Evolutionary conservation across 1,140 invertebrate species (phyloP).

Genomic region (Leptinotarsa texana): DNA sequence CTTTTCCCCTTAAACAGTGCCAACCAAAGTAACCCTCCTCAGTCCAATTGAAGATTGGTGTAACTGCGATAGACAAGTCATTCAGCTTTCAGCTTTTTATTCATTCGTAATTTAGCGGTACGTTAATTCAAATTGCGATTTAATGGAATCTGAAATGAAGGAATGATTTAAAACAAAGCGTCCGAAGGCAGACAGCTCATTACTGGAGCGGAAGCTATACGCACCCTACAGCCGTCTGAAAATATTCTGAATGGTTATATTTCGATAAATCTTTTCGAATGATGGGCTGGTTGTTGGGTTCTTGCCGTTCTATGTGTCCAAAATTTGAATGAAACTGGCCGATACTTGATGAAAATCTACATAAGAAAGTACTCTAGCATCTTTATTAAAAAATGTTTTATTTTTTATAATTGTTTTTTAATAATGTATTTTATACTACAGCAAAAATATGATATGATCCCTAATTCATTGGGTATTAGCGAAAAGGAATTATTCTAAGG

Average conservation of each 20-base stretch:
- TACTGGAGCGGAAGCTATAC: constrained; percentile 22
- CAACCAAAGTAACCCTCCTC: too few relatives aligned
- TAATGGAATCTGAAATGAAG: constrained; percentile 41
- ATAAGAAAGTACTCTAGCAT: too few relatives aligned
- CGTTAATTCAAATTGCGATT: constrained; percentile 40
- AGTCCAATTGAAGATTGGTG: background rate
- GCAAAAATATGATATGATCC: too few relatives aligned
- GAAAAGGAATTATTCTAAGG: too few relatives aligned
- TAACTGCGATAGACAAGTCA: background rate
- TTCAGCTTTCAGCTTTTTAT: constrained; percentile 14
- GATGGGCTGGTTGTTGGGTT: background rate
- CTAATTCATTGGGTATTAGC: too few relatives aligned
- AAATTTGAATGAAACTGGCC: too few relatives aligned
- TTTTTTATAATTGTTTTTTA: too few relatives aligned
- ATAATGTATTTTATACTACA: too few relatives aligned
- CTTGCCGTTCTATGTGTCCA: background rate
- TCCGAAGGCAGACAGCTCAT: constrained; percentile 36
- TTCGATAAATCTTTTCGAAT: constrained; percentile 4
- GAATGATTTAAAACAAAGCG: constrained; percentile 41
- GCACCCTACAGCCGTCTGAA: constrained; percentile 16
- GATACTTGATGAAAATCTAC: too few relatives aligned
- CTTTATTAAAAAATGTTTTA: too few relatives aligned
- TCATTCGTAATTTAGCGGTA: constrained; percentile 34
- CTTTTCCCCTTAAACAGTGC: too few relatives aligned
- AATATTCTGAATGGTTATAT: constrained; percentile 11